Base-by-base conservation (phyloP, 1,140 invertebrate species). In the Sarcophaga bullata region DNA sequence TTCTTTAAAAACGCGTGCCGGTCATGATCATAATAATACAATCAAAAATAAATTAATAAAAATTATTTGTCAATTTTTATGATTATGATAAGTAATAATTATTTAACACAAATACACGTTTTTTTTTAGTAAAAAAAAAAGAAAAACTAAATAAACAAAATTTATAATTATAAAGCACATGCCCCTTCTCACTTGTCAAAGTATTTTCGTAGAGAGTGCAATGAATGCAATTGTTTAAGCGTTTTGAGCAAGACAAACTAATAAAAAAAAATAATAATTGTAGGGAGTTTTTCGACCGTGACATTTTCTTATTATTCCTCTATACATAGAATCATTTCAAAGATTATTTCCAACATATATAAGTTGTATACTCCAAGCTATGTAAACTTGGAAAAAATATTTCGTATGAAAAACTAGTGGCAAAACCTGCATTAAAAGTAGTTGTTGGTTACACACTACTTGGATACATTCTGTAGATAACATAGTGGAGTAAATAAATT, bases 281-380 rank as follows among this genome's bases (percentile, higher is more conserved):
- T 76, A 48, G 19, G 46, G 17, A 49, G 46, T 76, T 76, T 76
- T 15, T 76, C 73, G 73, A 76, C 73, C 73, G 48, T 76, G 73
- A 76, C 73, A 76, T 17, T 76, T 76, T 76, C 73, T 76, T 76
- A 47, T 76, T 49, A 58, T n/a, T n/a, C 15, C 13, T 58, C 15
- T n/a, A 54, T 6, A n/a, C n/a, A 15, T n/a, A 13, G 3, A 58
- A 4, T 13, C 7, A 58, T 58, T 13, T 58, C 13, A 52, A 58
- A 58, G 54, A 58, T n/a, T n/a, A 58, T 58, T 37, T 37, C 15
- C 54, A 13, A 54, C 15, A n/a, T 58, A 58, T 15, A 58, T 37
- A 37, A 2, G 25, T 37, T 37, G 25, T 37, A 37, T 37, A 37
- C 25, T 37, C 25, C 25, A 37, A 37, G 25, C 25, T 2, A 37